Conservation (phyloP, 2,113 vertebrate genomes). For the Danionella cerebrum region DNA sequence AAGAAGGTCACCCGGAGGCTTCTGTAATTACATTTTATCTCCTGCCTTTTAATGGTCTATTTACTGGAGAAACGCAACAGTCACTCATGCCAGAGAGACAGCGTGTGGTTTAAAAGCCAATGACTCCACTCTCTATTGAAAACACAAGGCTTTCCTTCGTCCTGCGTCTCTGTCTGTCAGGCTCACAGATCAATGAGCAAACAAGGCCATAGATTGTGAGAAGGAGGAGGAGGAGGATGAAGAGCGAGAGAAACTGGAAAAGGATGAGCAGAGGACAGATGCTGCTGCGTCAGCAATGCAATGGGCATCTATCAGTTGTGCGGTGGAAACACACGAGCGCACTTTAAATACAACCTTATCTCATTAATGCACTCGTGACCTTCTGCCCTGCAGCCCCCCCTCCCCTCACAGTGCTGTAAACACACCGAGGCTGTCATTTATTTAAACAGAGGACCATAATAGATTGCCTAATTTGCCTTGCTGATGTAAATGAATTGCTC, state of each 20-base stretch:
- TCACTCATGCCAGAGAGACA: not conserved
- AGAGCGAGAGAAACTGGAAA: slow-evolving; percentile 16
- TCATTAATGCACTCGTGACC: slow-evolving; percentile 13
- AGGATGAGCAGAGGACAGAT: slow-evolving; percentile 1
- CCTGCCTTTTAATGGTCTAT: not conserved
- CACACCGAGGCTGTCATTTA: not conserved
- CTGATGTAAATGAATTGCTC: slow-evolving; percentile 25
- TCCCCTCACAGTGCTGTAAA: slow-evolving; percentile 7
- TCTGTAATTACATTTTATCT: not conserved
- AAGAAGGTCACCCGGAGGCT: not conserved
- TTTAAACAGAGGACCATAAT: slow-evolving; percentile 18
- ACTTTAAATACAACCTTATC: slow-evolving; percentile 17
- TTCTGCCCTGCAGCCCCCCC: not conserved
- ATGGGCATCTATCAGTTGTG: not conserved
- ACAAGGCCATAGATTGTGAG: slow-evolving; percentile 11
- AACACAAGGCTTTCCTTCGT: slow-evolving; percentile 7
- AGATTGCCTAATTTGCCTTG: slow-evolving; percentile 21
- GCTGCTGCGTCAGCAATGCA: not conserved
- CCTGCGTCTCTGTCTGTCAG: not conserved
- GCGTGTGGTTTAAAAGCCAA: not conserved
- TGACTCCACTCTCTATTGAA: not conserved
- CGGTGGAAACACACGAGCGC: not conserved
- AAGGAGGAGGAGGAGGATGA: slow-evolving; percentile 1
- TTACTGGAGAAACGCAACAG: not conserved
- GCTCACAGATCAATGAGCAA: slow-evolving; percentile 30